Evolutionary conservation across 1,140 invertebrate species (phyloP), one percentile per base, ranked within the genome.

Genomic region (Drosophila gunungcola): DNA sequence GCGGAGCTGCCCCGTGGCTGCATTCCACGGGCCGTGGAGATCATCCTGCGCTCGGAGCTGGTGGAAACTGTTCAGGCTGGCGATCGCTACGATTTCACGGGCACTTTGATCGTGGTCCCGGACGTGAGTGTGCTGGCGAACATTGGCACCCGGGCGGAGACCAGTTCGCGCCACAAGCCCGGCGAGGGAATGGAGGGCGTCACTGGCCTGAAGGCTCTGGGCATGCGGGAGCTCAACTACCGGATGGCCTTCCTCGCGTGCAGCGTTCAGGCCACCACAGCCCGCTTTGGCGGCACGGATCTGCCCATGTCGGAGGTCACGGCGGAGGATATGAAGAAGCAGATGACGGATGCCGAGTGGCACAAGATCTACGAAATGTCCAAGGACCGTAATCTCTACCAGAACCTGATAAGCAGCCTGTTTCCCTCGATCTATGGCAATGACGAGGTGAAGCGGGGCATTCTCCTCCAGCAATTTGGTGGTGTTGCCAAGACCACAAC

Each of bases 361-460:
- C 96, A 98, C 76, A 97, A 96, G 93, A 96, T 99, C 51, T 99
- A 98, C 86, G 97, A 98, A 80, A 99, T 99, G 99, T 98, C 96
- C 46, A 95, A 96, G 63, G 99, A 99, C 90, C 96, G 96, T 76
- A 97, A 98, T 93, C 93, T 99, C 0, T 99, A 98, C 91, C 94
- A 96, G 38, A 99, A 99, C 93, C 93, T 99, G 9, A 97, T 98
- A 13, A 95, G 95, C 25, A 98, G 97, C 89, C 93, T 99, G 6
- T 99, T 99, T 90, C 98, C 99, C 0, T 97, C 98, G 11, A 97
- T 99, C 90, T 98, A 99, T 92, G 99, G 99, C 46, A 99, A 98
- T 93, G 98, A 99, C 76, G 98, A 99, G 93, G 97, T 99, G 0
- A 99, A 99, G 92, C 94, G 97, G 69, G 99, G 97, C 2, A 96